Evolutionary conservation across 2,113 vertebrate genomes (phyloP), one percentile per base, ranked within the genome.

Genomic region (Zapornia atra): DNA sequence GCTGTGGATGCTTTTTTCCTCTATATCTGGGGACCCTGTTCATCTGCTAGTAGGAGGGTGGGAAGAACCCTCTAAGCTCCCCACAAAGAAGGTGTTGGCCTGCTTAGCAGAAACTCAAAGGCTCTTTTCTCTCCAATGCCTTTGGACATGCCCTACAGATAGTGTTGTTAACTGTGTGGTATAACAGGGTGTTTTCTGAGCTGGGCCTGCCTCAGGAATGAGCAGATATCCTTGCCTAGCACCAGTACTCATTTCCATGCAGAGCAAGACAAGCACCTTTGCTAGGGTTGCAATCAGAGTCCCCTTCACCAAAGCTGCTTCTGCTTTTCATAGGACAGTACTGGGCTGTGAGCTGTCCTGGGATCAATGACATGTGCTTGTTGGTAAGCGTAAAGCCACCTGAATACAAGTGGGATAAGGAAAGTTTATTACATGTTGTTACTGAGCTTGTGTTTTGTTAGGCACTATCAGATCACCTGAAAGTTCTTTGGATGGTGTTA

Each of bases 371-470:
- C 17, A 21, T 16, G 73, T 20, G 28, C 17, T 63, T 40, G 16
- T 40, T 11, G 3, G n/a, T 11, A 44, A 34, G 12, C 14, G 14
- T 68, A n/a, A 57, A 81, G 29, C 21, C 64, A 57, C 56, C 46
- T 36, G 48, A 33, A n/a, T 18, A 38, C 33, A 4, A 8, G 22
- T 14, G 50, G 50, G 46, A 44, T 3, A 12, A 33, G 51, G 26
- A 6, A 13, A 29, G 44, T 4, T 24, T 29, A 3, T 5, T 6
- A 0, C 15, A 4, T 11, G 24, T 2, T 44, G 33, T 8, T 69
- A n/a, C 19, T 19, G 53, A 44, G 22, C 21, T n/a, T 10, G 54
- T 68, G 44, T 29, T 75, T 34, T 57, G 33, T 21, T 28, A 46
- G 69, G 64, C 5, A 6, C 5, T 29, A 33, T 20, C 64, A 60